Evolutionary conservation across 2,888 invertebrate genomes (phyloP), one percentile per base, ranked within the genome.

Genomic region (Eupithecia subfuscata): DNA sequence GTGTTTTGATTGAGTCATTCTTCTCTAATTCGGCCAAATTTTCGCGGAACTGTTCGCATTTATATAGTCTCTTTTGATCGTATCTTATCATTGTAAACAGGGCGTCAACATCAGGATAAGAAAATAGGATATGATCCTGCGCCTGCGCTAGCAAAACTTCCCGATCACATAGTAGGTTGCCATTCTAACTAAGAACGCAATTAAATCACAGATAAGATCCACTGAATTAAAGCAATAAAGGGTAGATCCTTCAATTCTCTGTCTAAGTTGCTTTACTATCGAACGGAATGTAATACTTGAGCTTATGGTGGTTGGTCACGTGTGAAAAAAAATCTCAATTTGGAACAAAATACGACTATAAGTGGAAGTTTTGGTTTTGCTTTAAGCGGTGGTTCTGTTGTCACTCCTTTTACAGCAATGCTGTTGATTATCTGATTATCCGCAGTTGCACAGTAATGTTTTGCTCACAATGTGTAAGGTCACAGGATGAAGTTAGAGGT

Each of bases 401-500:
- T 8, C 8, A 64, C 16, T 34, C 18, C 18, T 34, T 18, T 34
- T 34, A 9, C 64, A 64, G 30, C 34, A 34, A 60, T 60, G 25
- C 22, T 25, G 25, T 25, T 60, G 22, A 25, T 25, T 60, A 60
- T 25, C 60, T 12, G 25, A 60, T 25, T 22, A 60, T 60, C 60
- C 12, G 60, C 60, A 25, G 60, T 25, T 60, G 60, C 22, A 25
- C 60, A n/a, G 25, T 60, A 60, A 60, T 25, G 60, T 25, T 14
- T 60, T 60, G 60, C 25, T 67, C 18, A 18, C 65, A 65, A 65
- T 16, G 65, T 65, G n/a, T 60, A 60, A 60, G 60, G 64, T 18
- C 18, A 34, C 2, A 25, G 68, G 43, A 43, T 43, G 22, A 45
- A 22, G 43, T 45, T 43, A 43, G 12, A 37, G 68, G 68, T 40